Conservation (phyloP, 2,888 invertebrate genomes). For the Sesia apiformis region DNA sequence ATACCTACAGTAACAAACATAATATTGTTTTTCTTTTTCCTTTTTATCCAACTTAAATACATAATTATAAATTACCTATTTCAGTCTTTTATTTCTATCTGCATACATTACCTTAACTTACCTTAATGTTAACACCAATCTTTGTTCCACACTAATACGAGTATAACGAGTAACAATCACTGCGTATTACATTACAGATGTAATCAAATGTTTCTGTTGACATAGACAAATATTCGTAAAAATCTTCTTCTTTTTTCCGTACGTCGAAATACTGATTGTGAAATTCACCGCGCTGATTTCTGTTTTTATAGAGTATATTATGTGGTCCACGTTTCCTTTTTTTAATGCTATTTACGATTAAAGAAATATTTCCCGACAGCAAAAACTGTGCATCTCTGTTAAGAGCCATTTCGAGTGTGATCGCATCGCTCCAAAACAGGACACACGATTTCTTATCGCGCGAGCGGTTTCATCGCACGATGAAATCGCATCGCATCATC, state of each 20-base stretch:
- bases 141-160: neutral
- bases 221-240: slow-evolving; percentile 69
- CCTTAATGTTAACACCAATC: too few relatives aligned
- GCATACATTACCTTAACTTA: too few relatives aligned
- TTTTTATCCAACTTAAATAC: too few relatives aligned
- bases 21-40: too few relatives aligned
- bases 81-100: too few relatives aligned
- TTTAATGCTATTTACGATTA: neutral
- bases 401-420: neutral
- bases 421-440: neutral
- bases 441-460: neutral
- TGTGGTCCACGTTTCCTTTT: neutral
- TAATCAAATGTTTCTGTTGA: slow-evolving; percentile 48
- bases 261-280: neutral
- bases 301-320: neutral
- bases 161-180: neutral
- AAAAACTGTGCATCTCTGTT: neutral
- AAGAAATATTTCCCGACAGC: too few relatives aligned
- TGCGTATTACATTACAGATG: neutral
- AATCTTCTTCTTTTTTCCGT: neutral
- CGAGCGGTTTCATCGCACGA: neutral
- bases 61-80: too few relatives aligned
- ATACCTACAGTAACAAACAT: too few relatives aligned
- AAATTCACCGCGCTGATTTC: neutral
- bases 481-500: neutral